Percentiles rank a stretch among this genome's conserved stretches.
These are phyloP conservation scores for Phocoena sinus DNA, from an alignment of 2,113 vertebrate species.

Conservation along the genomic window DNA sequence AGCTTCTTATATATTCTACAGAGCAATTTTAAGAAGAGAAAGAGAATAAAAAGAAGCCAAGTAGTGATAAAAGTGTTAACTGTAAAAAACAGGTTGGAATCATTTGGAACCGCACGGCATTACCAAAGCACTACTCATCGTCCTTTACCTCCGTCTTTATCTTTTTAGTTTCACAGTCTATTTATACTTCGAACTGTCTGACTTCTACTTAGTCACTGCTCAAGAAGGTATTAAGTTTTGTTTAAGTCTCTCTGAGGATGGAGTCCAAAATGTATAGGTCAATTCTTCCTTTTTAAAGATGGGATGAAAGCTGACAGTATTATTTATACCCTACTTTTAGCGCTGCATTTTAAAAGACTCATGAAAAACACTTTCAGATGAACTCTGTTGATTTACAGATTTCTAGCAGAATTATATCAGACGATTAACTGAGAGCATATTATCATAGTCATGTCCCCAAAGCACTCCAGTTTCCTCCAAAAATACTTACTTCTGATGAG, in stretches of 20 bases:
- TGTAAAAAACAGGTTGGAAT: not conserved
- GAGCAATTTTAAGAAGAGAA: not conserved
- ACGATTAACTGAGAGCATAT: conserved; percentile 63
- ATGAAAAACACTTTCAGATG: conserved; percentile 52
- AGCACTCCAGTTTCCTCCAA: conserved; percentile 63
- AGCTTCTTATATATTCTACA: not conserved
- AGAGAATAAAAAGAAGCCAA: not conserved
- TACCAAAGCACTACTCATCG: not conserved
- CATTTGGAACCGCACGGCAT: not conserved
- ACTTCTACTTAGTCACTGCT: not conserved
- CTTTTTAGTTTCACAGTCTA: not conserved
- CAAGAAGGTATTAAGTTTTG: not conserved
- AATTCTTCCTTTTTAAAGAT: not conserved
- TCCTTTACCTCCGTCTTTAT: not conserved
- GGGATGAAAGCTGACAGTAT: not conserved
- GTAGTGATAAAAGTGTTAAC: not conserved
- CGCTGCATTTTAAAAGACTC: not conserved
- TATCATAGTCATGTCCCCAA: conserved; percentile 5
- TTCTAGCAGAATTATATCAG: conserved; percentile 60
- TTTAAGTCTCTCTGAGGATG: not conserved
- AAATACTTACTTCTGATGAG: conserved; percentile 93
- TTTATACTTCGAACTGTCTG: not conserved
- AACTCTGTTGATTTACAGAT: conserved; percentile 30
- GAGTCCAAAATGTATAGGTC: not conserved
- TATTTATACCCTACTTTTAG: conserved; percentile 32